Conservation (phyloP, 2,113 vertebrate genomes). For the Coptodon bakossiorum region DNA sequence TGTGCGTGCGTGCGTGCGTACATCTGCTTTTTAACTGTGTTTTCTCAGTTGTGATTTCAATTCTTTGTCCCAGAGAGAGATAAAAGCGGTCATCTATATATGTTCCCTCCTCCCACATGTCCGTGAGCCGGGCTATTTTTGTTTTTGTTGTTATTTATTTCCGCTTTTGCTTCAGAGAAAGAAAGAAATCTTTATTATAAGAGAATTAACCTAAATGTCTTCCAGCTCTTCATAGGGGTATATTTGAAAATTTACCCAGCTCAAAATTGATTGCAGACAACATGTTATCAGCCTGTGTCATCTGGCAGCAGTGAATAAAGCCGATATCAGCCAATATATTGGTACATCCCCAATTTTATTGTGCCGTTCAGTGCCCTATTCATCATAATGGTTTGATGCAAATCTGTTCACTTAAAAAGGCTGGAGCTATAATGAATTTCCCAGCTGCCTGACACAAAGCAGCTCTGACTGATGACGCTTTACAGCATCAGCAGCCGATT, state of each 20-base stretch:
- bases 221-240: background rate
- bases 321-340: background rate
- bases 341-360: background rate
- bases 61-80: background rate
- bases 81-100: slow-evolving; percentile 23
- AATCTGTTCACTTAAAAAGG: slow-evolving; percentile 33
- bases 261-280: background rate
- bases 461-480: slow-evolving; percentile 39
- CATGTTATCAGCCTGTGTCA: background rate
- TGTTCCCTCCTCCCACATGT: background rate
- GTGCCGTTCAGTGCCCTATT: background rate
- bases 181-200: background rate
- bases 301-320: background rate
- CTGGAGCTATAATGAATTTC: slow-evolving; percentile 35
- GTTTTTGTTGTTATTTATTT: background rate
- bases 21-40: background rate
- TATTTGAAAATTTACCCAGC: background rate
- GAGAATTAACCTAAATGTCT: background rate
- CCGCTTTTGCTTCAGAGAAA: background rate
- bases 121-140: background rate
- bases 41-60: slow-evolving; percentile 14
- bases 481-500: background rate
- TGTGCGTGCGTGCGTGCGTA: background rate
- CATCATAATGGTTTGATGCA: slow-evolving; percentile 30
- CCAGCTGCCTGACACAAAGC: slow-evolving; percentile 3